These are phyloP conservation scores for Trigoniulus corallinus DNA, from an alignment of 1,140 invertebrate genomes.

Conservation along the genomic window DNA sequence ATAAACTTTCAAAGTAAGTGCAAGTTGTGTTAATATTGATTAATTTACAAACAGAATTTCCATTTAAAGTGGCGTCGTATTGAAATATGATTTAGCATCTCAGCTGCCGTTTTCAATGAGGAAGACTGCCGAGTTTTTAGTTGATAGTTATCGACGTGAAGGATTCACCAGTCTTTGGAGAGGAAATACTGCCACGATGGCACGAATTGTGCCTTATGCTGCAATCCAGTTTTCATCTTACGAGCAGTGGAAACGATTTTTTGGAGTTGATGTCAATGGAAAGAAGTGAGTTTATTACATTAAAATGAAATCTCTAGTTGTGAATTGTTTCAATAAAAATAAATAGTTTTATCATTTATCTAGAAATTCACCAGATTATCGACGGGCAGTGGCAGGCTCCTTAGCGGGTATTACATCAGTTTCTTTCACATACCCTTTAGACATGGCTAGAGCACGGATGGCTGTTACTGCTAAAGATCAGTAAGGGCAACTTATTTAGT, in stretches of 20 bases:
- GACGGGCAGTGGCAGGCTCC: slow-evolving; percentile 71
- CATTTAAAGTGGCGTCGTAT: too few relatives aligned
- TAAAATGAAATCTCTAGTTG: slow-evolving; percentile 1
- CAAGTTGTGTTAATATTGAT: slow-evolving; percentile 1
- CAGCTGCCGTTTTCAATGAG: slow-evolving; percentile 6
- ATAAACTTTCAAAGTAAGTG: slow-evolving; percentile 81
- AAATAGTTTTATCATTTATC: too few relatives aligned
- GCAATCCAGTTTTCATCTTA: slow-evolving; percentile 93
- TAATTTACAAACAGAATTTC: slow-evolving; percentile 1
- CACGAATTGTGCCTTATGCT: slow-evolving; percentile 87
- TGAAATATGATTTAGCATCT: slow-evolving; percentile 8
- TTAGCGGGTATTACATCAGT: slow-evolving; percentile 88
- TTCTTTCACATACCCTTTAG: slow-evolving; percentile 84
- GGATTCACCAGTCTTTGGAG: slow-evolving; percentile 76
- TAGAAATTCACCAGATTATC: not conserved
- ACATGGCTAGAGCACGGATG: slow-evolving; percentile 92
- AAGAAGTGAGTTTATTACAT: slow-evolving; percentile 22
- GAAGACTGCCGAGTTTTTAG: slow-evolving; percentile 27
- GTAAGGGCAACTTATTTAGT: slow-evolving; percentile 23
- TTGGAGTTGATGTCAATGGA: slow-evolving; percentile 48
- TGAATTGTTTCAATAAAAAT: not conserved
- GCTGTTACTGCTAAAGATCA: slow-evolving; percentile 71
- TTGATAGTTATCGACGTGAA: slow-evolving; percentile 46
- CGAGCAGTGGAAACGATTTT: slow-evolving; percentile 82
- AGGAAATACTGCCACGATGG: slow-evolving; percentile 96